Evolutionary conservation across 2,888 invertebrate species (phyloP).

Genomic region (Tipula unca): DNA sequence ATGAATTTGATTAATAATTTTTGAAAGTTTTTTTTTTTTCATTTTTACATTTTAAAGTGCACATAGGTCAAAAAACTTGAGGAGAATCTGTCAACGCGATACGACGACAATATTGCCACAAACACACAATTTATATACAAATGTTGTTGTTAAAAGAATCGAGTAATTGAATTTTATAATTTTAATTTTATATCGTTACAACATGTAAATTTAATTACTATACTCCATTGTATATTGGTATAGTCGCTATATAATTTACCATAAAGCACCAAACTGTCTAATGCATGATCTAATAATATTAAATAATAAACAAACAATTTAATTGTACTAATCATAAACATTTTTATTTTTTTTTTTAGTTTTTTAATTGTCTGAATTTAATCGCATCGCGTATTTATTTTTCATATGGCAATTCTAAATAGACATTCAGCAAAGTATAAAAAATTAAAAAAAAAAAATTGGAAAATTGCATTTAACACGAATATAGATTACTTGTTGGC

Average conservation of each 20-base stretch:
- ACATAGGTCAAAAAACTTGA: not conserved
- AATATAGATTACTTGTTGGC: not conserved
- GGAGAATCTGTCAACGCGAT: not conserved
- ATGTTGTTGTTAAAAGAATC: too few species aligned
- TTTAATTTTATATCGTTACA: not conserved
- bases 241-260: not conserved
- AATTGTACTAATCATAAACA: not conserved
- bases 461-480: not conserved
- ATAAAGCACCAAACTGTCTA: not conserved
- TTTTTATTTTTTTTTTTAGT: not conserved
- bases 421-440: not conserved
- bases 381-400: not conserved
- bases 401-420: not conserved
- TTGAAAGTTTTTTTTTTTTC: too few species aligned
- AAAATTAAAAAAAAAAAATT: not conserved
- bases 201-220: not conserved
- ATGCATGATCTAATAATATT: conserved; percentile 8
- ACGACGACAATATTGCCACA: not conserved
- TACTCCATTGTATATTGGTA: not conserved
- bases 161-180: not conserved
- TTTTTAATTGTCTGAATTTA: not conserved
- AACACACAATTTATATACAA: not conserved
- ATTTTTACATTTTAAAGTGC: not conserved
- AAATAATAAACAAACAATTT: not conserved
- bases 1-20: not conserved